Evolutionary conservation across 2,888 invertebrate species (phyloP).

Genomic region (Eristalinus aeneus): DNA sequence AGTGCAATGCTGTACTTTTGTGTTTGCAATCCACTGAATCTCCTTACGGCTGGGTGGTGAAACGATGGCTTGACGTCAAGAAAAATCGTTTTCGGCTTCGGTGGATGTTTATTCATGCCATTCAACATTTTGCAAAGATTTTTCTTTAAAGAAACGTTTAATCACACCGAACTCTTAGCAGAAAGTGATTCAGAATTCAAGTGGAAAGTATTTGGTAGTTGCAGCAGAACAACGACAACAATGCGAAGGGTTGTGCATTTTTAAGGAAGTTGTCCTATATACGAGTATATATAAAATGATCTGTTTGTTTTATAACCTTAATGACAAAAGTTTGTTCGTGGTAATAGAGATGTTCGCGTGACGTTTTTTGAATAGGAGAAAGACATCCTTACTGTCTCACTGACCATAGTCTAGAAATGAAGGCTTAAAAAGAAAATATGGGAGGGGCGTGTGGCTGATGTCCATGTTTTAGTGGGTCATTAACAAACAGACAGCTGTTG

Average conservation of each 20-base stretch:
- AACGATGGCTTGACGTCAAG: constrained; percentile 78
- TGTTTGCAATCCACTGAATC: constrained; percentile 76
- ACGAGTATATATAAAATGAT: constrained; percentile 38
- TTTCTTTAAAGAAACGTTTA: background rate
- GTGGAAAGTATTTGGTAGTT: background rate
- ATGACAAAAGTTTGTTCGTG: constrained; percentile 4
- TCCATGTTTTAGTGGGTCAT: constrained; percentile 30
- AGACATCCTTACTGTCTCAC: background rate
- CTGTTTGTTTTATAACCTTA: constrained; percentile 65
- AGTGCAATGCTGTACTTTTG: constrained; percentile 74
- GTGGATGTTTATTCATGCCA: constrained; percentile 74
- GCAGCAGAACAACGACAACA: background rate
- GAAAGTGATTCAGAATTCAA: constrained; percentile 37
- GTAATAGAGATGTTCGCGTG: background rate
- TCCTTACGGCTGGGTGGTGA: constrained; percentile 73
- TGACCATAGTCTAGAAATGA: constrained; percentile 51
- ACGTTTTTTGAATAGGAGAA: constrained; percentile 6
- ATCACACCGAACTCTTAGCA: constrained; percentile 18
- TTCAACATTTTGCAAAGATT: constrained; percentile 73
- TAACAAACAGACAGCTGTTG: constrained; percentile 43
- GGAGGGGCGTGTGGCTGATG: background rate
- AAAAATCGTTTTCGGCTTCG: constrained; percentile 77
- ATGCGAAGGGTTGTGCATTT: constrained; percentile 9
- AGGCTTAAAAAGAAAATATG: constrained; percentile 12
- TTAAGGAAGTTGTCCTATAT: constrained; percentile 55